phyloP scores from a whole-genome alignment of 2,797 vertebrate genomes.

The Myoxocephalus aenaeus region DNA sequence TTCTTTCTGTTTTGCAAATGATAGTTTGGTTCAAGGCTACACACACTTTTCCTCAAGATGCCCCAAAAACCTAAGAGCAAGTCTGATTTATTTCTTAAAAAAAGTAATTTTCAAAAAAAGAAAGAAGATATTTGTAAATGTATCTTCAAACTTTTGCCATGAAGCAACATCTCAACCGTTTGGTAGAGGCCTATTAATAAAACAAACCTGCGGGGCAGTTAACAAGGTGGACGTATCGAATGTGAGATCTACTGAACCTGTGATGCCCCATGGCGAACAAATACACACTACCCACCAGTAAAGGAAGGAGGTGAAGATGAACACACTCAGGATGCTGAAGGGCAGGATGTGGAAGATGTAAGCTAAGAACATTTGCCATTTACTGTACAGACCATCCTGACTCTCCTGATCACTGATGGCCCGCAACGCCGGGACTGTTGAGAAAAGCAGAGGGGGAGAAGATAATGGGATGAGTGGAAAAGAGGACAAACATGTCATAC shows the following conservation, averaged over 20 bases:
- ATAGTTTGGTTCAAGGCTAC: too few relatives aligned
- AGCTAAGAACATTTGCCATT: conserved; percentile 96
- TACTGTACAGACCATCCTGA: conserved; percentile 94
- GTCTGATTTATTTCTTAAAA: too few relatives aligned
- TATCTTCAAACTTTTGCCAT: too few relatives aligned
- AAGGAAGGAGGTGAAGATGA: conserved; percentile 89
- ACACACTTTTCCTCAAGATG: too few relatives aligned
- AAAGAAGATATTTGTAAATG: too few relatives aligned
- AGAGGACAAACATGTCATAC: background rate
- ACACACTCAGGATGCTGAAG: conserved; percentile 90
- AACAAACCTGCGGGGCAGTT: too few relatives aligned
- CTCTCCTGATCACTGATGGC: conserved; percentile 95
- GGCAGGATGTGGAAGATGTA: conserved; percentile 93
- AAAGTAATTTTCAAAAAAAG: too few relatives aligned
- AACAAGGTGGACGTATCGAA: background rate
- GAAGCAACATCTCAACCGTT: too few relatives aligned
- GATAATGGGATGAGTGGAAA: background rate
- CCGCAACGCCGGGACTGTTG: conserved; percentile 89
- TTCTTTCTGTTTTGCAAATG: too few relatives aligned
- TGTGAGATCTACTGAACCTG: background rate
- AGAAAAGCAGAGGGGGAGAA: conserved; percentile 1
- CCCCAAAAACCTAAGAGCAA: too few relatives aligned
- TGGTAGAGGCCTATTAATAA: too few relatives aligned
- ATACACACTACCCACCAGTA: conserved; percentile 88
- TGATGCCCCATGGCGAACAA: background rate